Conservation (phyloP, 2,113 vertebrate species). For the Syngnathus scovelli region DNA sequence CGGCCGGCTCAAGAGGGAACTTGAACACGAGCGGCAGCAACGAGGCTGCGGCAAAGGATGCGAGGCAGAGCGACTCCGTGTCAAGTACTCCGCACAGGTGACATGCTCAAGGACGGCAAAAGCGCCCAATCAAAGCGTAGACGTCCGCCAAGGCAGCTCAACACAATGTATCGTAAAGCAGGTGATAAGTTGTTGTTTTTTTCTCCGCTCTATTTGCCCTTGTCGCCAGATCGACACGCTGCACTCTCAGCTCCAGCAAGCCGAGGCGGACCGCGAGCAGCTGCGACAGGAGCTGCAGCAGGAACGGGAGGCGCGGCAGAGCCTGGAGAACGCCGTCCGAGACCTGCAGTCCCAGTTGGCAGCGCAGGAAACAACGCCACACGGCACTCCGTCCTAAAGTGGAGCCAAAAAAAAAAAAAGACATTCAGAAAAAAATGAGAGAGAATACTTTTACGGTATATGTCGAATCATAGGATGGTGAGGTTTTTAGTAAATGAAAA, state of each 20-base stretch:
- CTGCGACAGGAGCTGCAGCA: slow-evolving; percentile 85
- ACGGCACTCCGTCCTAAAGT: slow-evolving; percentile 51
- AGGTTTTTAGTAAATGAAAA: slow-evolving; percentile 11
- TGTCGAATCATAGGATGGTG: background rate
- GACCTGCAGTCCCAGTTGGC: slow-evolving; percentile 91
- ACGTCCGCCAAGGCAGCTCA: background rate
- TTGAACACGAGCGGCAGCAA: slow-evolving; percentile 86
- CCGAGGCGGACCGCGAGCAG: slow-evolving; percentile 88
- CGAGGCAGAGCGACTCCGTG: slow-evolving; percentile 82
- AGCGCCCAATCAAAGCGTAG: background rate
- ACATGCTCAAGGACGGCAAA: background rate
- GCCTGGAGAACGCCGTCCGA: slow-evolving; percentile 88
- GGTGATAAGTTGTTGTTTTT: background rate
- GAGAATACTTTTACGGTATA: background rate
- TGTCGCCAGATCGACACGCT: slow-evolving; percentile 84
- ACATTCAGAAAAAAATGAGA: slow-evolving; percentile 24
- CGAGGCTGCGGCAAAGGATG: slow-evolving; percentile 91
- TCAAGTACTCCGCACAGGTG: slow-evolving; percentile 93
- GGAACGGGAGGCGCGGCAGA: slow-evolving; percentile 87
- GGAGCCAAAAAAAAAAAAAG: slow-evolving; percentile 5
- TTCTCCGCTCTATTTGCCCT: background rate
- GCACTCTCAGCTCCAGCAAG: slow-evolving; percentile 89
- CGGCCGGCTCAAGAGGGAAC: slow-evolving; percentile 81
- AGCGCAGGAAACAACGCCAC: slow-evolving; percentile 60
- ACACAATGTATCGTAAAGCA: background rate